Evolutionary conservation across 1,140 invertebrate species (phyloP).

Genomic region (Rhopalosiphum padi): DNA sequence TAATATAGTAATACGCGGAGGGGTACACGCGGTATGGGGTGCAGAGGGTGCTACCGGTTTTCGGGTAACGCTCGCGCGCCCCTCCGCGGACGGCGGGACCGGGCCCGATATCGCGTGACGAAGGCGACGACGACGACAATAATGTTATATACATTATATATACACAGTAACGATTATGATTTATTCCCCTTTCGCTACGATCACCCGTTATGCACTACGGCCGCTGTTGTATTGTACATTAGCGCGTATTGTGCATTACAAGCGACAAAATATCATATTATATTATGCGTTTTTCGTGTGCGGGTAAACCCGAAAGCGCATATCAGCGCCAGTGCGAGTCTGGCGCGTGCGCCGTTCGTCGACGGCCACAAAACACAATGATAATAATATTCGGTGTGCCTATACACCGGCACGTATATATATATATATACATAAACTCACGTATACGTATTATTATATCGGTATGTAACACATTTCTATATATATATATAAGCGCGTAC

Average conservation of each 20-base stretch:
- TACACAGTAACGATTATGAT: not conserved
- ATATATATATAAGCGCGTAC: too few species aligned
- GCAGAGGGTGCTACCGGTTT: not conserved
- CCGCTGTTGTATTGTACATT: not conserved
- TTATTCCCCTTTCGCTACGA: not conserved
- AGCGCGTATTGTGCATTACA: not conserved
- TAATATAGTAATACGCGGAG: too few species aligned
- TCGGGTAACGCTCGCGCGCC: not conserved
- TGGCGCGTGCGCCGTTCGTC: too few species aligned
- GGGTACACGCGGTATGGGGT: not conserved
- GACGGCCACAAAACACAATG: too few species aligned
- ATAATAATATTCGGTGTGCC: not conserved
- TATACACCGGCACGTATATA: too few species aligned
- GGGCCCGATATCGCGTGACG: not conserved
- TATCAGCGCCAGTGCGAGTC: not conserved
- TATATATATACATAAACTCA: not conserved
- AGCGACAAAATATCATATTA: not conserved
- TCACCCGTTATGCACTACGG: not conserved
- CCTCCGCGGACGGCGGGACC: too few species aligned
- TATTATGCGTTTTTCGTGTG: not conserved
- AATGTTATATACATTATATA: not conserved
- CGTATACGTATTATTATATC: too few species aligned
- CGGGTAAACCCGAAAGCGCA: not conserved
- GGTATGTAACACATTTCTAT: not conserved
- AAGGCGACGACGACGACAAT: not conserved